Evolutionary conservation across 92 coral and sea anemone genomes (phyloP), one percentile per base, ranked within the genome.

Genomic region (Plumapathes pennacea): DNA sequence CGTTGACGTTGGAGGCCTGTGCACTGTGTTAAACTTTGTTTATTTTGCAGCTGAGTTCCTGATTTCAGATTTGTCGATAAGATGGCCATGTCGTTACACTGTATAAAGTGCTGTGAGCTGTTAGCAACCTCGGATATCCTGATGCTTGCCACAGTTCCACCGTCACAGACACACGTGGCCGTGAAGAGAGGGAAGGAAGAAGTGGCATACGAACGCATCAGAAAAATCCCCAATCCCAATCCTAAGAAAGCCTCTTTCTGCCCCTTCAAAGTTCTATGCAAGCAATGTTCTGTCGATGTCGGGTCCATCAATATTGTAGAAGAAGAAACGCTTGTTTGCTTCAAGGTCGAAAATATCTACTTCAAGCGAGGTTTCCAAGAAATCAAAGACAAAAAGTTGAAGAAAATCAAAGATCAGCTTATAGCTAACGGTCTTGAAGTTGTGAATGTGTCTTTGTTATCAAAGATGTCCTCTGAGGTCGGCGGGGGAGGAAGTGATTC

Each of bases 131-230:
- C 50, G 23, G 86, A 80, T 14, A 54, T 50, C 19, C 50, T 89
- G 23, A 76, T 89, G 67, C 24, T 89, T 12, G 97, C 86, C 5
- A 49, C 66, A 0, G 42, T 89, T 9, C 97, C 97, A 1, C 97
- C 97, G 1, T 47, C 94, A 1, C 94, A 80, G 65, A 66, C 41
- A 15, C 97, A 89, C 53, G 47, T 89, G 51, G 76, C 97, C 7
- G 74, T 89, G 13, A 76, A 45, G 45, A 52, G 33, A 40, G 77
- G 74, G 4, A 41, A 51, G 14, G 86, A 84, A 28, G 72, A 38
- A 20, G 38, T 51, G 42, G 97, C 76, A 2, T 69, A 51, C 26
- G 66, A 67, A 22, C 47, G 50, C 21, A 49, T 89, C 20, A 50
- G 82, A 17, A 89, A 89, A 56, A 73, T 68, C 32, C 66, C 74